These are phyloP conservation scores for Pseudococcus jackbeardsleyi DNA, from an alignment of 2,888 invertebrate genomes.

Conservation along the genomic window DNA sequence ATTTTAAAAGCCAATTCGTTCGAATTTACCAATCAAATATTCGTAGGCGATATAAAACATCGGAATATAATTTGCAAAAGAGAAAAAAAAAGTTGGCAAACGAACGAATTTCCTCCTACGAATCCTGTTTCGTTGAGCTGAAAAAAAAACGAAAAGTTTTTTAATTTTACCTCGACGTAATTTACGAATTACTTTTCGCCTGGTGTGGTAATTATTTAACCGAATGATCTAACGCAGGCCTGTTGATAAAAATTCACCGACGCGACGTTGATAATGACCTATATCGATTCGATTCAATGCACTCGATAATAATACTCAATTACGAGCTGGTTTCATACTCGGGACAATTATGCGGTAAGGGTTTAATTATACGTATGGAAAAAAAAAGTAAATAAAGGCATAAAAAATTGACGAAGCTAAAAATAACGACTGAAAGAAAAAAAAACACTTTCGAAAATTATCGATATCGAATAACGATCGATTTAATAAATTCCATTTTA, in stretches of 20 bases:
- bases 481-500: not conserved
- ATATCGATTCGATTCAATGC: not conserved
- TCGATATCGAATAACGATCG: not conserved
- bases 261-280: slow-evolving; percentile 42
- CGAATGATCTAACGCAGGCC: slow-evolving; percentile 6
- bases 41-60: not conserved
- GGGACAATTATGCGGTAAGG: not conserved
- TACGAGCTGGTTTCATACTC: not conserved
- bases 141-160: not conserved
- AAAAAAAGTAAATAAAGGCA: not conserved
- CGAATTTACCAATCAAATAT: not conserved
- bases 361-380: not conserved
- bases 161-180: not conserved
- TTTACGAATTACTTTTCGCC: not conserved
- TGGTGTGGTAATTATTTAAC: not conserved
- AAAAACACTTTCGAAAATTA: not conserved
- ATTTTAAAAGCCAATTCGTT: not conserved
- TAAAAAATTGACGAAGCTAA: not conserved
- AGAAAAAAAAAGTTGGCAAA: not conserved
- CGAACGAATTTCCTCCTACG: not conserved
- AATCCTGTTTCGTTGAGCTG: not conserved
- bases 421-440: not conserved
- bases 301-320: not conserved
- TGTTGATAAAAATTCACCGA: not conserved
- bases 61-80: not conserved